These are phyloP conservation scores for Ascidia mentula DNA, from an alignment of 23 tunicate genomes.

Conservation along the genomic window DNA sequence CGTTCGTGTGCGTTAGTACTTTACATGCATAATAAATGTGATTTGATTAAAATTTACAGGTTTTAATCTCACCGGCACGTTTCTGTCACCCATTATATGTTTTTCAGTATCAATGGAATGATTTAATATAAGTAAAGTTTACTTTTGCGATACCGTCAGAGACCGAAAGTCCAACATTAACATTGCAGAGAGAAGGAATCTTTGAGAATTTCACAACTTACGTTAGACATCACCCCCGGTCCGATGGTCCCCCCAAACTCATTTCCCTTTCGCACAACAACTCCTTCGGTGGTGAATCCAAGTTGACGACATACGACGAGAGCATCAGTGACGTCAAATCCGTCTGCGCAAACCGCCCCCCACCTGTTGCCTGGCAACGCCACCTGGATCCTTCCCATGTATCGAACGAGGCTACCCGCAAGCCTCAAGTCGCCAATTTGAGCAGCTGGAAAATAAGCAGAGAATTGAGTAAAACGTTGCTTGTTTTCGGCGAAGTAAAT, in stretches of 20 bases:
- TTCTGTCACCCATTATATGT: too few species aligned
- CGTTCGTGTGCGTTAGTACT: too few species aligned
- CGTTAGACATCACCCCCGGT: slow-evolving; percentile 68
- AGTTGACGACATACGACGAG: slow-evolving; percentile 84
- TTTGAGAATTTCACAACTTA: background rate
- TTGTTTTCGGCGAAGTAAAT: background rate
- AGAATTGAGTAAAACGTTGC: background rate
- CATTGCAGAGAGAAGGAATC: too few species aligned
- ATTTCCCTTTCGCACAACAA: slow-evolving; percentile 49
- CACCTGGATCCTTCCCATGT: slow-evolving; percentile 92
- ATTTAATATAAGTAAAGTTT: too few species aligned
- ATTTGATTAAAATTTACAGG: too few species aligned
- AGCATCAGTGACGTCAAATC: slow-evolving; percentile 80
- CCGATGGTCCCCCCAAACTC: slow-evolving; percentile 74
- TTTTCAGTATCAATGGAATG: too few species aligned
- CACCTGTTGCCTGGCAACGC: slow-evolving; percentile 40
- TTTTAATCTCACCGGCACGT: too few species aligned
- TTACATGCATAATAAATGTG: too few species aligned
- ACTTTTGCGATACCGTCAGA: too few species aligned
- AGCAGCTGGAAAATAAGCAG: background rate
- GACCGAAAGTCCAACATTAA: too few species aligned
- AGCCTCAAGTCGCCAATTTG: slow-evolving; percentile 23
- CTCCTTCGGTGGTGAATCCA: slow-evolving; percentile 75
- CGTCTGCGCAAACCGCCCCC: slow-evolving; percentile 89
- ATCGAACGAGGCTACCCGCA: slow-evolving; percentile 64